phyloP scores from a whole-genome alignment of 2,797 vertebrate species.

The Rhodeus uyekii region DNA sequence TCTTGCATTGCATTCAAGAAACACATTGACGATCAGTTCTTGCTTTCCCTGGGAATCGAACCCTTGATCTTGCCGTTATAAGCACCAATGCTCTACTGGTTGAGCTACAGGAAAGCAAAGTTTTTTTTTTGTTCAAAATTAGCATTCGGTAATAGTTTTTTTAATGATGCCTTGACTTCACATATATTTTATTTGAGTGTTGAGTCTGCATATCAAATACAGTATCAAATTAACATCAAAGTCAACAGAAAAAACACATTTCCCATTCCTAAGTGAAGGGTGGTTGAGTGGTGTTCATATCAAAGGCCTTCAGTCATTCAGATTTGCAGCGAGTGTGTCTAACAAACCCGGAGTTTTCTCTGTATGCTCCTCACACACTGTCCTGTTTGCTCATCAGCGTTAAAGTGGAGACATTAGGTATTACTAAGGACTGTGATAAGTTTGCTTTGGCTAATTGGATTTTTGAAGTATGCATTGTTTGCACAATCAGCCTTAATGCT shows the following conservation, averaged over 20 bases:
- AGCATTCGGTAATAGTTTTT: background rate
- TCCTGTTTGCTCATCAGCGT: slow-evolving; percentile 43
- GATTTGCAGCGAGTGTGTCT: background rate
- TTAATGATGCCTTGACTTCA: background rate
- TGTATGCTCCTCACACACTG: background rate
- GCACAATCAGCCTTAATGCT: slow-evolving; percentile 45
- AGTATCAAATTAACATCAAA: background rate
- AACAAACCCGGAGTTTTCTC: background rate
- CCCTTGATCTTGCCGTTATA: too few relatives aligned
- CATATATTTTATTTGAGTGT: background rate
- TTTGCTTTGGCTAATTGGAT: slow-evolving; percentile 67
- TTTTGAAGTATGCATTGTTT: slow-evolving; percentile 66
- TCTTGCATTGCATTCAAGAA: too few relatives aligned
- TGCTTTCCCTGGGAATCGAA: too few relatives aligned
- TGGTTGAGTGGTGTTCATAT: background rate
- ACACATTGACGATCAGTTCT: too few relatives aligned
- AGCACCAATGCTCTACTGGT: too few relatives aligned
- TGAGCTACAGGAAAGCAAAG: too few relatives aligned
- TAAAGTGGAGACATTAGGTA: slow-evolving; percentile 55
- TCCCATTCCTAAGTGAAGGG: background rate
- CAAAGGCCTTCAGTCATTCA: slow-evolving; percentile 16
- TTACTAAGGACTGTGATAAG: slow-evolving; percentile 59
- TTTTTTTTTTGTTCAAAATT: too few relatives aligned
- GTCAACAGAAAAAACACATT: background rate
- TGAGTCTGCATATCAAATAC: background rate